These are phyloP conservation scores for Trissolcus brochymenae DNA, from an alignment of 2,888 invertebrate species.

Conservation along the genomic window DNA sequence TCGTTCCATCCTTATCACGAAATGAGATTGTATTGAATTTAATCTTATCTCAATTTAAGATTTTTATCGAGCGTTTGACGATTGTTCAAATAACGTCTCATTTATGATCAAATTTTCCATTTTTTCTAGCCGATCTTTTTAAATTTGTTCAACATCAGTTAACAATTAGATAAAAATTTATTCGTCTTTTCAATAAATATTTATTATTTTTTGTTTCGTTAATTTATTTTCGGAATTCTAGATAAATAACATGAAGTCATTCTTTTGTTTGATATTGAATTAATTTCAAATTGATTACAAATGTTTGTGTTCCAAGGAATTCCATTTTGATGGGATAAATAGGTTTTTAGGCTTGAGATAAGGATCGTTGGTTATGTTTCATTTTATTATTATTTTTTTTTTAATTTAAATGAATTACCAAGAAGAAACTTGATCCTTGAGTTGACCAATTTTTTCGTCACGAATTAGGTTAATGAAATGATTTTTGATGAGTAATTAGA, in stretches of 20 bases:
- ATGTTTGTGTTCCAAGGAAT: background rate
- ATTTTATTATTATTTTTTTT: too few species aligned
- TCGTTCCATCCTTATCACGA: constrained; percentile 17
- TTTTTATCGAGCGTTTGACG: constrained; percentile 24
- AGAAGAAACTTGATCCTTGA: too few species aligned
- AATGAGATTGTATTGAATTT: constrained; percentile 21
- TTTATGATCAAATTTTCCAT: constrained; percentile 8
- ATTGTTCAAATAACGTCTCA: constrained; percentile 3
- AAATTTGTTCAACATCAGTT: background rate
- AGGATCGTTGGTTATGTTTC: background rate
- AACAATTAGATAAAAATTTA: background rate
- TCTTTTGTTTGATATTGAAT: constrained; percentile 10
- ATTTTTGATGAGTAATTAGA: too few species aligned
- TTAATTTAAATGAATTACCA: too few species aligned
- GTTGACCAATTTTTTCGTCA: too few species aligned
- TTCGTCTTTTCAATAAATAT: background rate
- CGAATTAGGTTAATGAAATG: too few species aligned
- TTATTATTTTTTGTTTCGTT: background rate
- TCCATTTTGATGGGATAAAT: constrained; percentile 3
- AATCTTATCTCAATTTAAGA: constrained; percentile 44
- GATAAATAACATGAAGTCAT: background rate
- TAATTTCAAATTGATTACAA: constrained; percentile 5
- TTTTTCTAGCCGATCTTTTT: background rate
- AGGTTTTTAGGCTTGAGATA: constrained; percentile 8
- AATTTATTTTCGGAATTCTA: background rate